Evolutionary conservation across 2,888 invertebrate genomes (phyloP), one percentile per base, ranked within the genome.

Genomic region (Microplitis deprimator): DNA sequence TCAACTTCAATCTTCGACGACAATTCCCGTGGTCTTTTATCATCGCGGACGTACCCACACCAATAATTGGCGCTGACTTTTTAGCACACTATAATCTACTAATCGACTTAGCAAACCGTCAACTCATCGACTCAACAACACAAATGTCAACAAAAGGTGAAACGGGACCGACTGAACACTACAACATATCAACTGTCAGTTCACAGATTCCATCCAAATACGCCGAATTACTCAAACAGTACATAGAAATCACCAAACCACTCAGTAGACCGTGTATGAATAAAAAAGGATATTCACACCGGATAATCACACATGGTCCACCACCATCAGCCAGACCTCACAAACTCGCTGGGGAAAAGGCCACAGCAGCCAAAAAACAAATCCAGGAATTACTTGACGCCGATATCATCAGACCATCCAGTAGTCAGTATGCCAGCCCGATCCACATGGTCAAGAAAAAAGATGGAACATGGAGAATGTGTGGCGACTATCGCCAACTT

Each of bases 301-400:
- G 72, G 7, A 80, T 80, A n/a, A 59, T 73, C n/a, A 79, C 79
- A 2, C 64, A 59, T 8, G 74, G 75, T 10, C 69, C 74, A 38
- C 77, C 79, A 50, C 76, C 76, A 4, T 59, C 68, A 1, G 79
- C 62, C 4, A 60, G 72, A 5, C 61, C 77, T 6, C 68, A 95
- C 76, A 95, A 96, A 89, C 95, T 97, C 85, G 94, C 93, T 68
- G 90, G 92, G 0, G 95, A 95, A 0, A 97, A 97, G 87, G 91
- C 96, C 74, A 91, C 92, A 79, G 92, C 93, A 59, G 94, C 95
- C 0, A 93, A 94, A 76, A 92, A 67, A 7, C 64, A 72, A 79
- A 64, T 80, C 62, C 41, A 77, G 8, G 2, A 6, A 10, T n/a
- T 79, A 38, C 67, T 79, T 6, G 13, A 77, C 13, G 5, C 70